Evolutionary conservation across 2,888 invertebrate genomes (phyloP).

Genomic region (Heteromurus nitidus): DNA sequence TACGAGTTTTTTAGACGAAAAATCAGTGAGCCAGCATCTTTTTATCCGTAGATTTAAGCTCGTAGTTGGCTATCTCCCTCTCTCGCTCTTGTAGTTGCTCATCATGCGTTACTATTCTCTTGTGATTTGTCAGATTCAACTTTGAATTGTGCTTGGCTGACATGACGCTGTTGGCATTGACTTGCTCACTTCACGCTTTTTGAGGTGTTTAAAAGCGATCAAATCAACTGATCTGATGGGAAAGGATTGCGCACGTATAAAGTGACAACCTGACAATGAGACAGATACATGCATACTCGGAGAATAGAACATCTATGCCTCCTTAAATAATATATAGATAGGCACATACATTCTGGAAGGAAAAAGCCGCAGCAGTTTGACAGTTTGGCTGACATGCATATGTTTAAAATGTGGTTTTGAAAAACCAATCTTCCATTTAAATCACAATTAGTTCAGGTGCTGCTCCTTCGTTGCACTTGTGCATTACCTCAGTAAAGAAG

Average conservation of each 20-base stretch:
- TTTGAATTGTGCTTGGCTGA: constrained; percentile 24
- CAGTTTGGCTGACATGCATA: too few species aligned
- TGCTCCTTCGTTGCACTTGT: too few species aligned
- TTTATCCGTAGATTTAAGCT: too few species aligned
- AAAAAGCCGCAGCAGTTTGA: too few species aligned
- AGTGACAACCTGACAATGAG: neutral
- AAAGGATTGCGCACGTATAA: too few species aligned
- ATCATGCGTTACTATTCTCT: constrained; percentile 32
- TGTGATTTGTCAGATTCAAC: neutral
- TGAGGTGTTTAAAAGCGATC: neutral
- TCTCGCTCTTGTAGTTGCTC: constrained; percentile 30
- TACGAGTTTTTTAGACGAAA: constrained; percentile 4
- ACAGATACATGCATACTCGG: neutral
- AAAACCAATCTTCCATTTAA: constrained; percentile 11
- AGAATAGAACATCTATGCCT: too few species aligned
- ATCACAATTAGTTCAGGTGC: constrained; percentile 1
- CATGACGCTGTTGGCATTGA: constrained; percentile 7
- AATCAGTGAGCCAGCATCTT: neutral
- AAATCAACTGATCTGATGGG: neutral
- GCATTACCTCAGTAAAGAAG: too few species aligned
- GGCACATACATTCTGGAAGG: too few species aligned
- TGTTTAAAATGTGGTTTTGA: too few species aligned
- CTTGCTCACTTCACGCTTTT: neutral
- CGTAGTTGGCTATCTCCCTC: too few species aligned
- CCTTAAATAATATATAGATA: too few species aligned